Conservation (phyloP, 2,113 vertebrate species). For the Neolamprologus brichardi region DNA sequence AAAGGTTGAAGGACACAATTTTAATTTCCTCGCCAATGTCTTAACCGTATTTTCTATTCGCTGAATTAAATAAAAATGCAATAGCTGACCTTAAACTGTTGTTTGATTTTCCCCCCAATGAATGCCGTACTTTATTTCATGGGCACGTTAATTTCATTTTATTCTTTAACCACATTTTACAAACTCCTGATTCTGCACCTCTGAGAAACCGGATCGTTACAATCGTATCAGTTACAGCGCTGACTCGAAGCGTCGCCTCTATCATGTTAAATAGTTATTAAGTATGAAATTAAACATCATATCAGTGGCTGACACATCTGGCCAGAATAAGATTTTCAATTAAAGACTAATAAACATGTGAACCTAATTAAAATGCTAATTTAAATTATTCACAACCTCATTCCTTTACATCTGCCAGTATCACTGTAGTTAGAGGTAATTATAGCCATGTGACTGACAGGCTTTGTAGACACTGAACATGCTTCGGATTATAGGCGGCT, state of each 20-base stretch:
- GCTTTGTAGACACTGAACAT: background rate
- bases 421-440: background rate
- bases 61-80: background rate
- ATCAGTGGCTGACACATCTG: background rate
- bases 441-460: background rate
- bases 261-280: background rate
- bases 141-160: background rate
- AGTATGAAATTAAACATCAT: background rate
- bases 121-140: background rate
- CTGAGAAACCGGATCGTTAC: background rate
- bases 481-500: background rate
- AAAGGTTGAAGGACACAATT: background rate
- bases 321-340: background rate
- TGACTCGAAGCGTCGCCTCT: background rate
- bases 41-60: background rate
- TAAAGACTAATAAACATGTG: background rate
- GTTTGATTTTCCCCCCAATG: rapidly evolving
- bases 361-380: background rate
- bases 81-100: background rate
- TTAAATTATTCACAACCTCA: background rate
- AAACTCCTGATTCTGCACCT: background rate
- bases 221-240: background rate
- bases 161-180: background rate
- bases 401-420: background rate
- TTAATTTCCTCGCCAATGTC: background rate